Evolutionary conservation across 2,888 invertebrate genomes (phyloP), one percentile per base, ranked within the genome.

Genomic region (Drosophila barbarae): DNA sequence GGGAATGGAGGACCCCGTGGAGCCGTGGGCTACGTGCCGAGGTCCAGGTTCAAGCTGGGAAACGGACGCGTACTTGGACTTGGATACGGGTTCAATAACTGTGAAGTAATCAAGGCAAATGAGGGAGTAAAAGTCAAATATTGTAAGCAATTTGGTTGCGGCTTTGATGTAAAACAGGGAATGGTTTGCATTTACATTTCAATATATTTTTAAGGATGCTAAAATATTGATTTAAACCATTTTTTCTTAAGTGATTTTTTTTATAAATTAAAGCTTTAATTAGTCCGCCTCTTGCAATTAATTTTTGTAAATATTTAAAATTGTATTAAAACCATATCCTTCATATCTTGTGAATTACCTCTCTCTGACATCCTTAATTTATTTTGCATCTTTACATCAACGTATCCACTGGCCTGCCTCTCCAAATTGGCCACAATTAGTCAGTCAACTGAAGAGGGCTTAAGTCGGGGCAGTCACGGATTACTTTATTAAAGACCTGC

Each of bases 401-500:
- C 32, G 30, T 3, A 18, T 15, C 34, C 56, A 34, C 28, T 71
- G 63, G 58, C 61, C 51, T 77, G 63, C 57, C 35, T 18, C 35
- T 53, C 57, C 54, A 57, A 66, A 66, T 51, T 55, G 65, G 28
- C 46, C 67, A 64, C 68, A 76, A 83, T 82, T 77, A 82, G 83
- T 76, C 69, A 79, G 69, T 79, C 67, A 64, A 44, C 59, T 56
- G 58, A 47, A 13, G 61, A 49, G 76, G 76, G 73, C 61, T 73
- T 77, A 69, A 42, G 50, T 30, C 54, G 12, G 9, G 38, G 15
- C 38, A 38, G 41, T 52, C 55, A 56, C 53, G 71, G 67, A 83
- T 77, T 59, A 77, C 78, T 77, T 77, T 60, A 77, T 77, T 79
- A 69, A 71, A 57, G 51, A 30, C 38, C 50, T 66, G 21, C 56